Evolutionary conservation across 2,888 invertebrate species (phyloP).

Genomic region (Philopedon plagiatum): DNA sequence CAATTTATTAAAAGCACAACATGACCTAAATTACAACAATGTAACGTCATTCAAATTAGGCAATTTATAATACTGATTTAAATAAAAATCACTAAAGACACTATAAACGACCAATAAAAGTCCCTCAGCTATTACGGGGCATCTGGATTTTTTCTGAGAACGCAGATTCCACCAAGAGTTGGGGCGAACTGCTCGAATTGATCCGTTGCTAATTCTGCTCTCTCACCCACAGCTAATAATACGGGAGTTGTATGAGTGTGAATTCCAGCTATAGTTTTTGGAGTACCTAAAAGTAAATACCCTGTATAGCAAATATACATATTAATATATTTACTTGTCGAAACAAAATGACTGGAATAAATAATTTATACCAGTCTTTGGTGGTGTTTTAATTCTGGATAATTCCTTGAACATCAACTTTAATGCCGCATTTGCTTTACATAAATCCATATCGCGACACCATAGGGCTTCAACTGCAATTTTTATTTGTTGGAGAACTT

Average conservation of each 20-base stretch:
- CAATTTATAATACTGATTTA: slow-evolving; percentile 9
- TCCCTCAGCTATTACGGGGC: neutral
- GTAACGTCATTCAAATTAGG: no score
- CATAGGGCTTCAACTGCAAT: no score
- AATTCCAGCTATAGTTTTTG: slow-evolving; percentile 99
- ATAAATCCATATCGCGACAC: no score
- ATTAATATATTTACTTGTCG: no score
- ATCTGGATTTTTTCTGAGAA: slow-evolving; percentile 79
- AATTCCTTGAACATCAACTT: no score
- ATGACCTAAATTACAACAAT: no score
- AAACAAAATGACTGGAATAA: no score
- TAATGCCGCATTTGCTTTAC: no score
- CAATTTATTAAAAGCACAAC: no score
- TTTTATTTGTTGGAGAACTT: no score
- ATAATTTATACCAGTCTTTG: no score
- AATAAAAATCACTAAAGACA: neutral
- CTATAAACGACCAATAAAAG: neutral
- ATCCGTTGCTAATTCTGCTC: slow-evolving; percentile 97
- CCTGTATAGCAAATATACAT: neutral
- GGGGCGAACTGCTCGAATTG: slow-evolving; percentile 94
- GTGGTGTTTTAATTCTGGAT: no score
- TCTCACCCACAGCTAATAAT: slow-evolving; percentile 93
- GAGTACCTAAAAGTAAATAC: slow-evolving; percentile 76
- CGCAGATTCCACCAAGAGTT: slow-evolving; percentile 98
- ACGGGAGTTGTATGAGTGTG: slow-evolving; percentile 99